phyloP scores from a whole-genome alignment of 1,140 invertebrate genomes.

The Drosophila malerkotliana region DNA sequence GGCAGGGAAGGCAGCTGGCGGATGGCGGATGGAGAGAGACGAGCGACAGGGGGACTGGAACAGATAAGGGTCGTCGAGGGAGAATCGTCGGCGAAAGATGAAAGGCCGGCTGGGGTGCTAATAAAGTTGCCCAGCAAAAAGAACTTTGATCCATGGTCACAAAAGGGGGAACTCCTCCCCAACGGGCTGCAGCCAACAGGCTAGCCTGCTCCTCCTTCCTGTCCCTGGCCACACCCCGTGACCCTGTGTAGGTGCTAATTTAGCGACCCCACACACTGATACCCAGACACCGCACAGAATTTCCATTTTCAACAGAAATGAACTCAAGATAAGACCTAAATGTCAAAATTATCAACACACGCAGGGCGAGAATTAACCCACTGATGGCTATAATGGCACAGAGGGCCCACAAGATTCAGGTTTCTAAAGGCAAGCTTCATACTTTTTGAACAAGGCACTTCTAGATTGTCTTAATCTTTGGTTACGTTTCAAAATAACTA shows the following conservation, averaged over 20 bases:
- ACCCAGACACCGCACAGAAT: conserved; percentile 14
- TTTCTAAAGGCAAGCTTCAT: no score
- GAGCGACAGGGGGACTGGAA: conserved; percentile 1
- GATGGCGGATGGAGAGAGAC: background rate
- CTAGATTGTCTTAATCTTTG: no score
- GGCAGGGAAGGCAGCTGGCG: no score
- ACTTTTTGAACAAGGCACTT: no score
- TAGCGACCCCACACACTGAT: conserved; percentile 43
- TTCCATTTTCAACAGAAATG: conserved; percentile 72
- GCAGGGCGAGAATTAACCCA: conserved; percentile 54
- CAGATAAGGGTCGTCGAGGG: conserved; percentile 3
- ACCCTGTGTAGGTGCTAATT: conserved; percentile 71
- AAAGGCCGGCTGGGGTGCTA: conserved; percentile 59
- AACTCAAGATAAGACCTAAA: conserved; percentile 74
- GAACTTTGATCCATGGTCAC: conserved; percentile 15
- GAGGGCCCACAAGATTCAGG: background rate
- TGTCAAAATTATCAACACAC: conserved; percentile 77
- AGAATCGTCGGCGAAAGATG: conserved; percentile 48
- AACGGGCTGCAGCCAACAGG: background rate
- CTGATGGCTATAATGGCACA: background rate
- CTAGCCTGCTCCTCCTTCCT: background rate
- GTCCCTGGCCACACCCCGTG: background rate
- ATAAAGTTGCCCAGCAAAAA: conserved; percentile 62
- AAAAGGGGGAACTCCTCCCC: background rate
- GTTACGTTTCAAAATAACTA: no score